phyloP scores from a whole-genome alignment of 2,888 invertebrate genomes.

The Mesoligia furuncula region DNA sequence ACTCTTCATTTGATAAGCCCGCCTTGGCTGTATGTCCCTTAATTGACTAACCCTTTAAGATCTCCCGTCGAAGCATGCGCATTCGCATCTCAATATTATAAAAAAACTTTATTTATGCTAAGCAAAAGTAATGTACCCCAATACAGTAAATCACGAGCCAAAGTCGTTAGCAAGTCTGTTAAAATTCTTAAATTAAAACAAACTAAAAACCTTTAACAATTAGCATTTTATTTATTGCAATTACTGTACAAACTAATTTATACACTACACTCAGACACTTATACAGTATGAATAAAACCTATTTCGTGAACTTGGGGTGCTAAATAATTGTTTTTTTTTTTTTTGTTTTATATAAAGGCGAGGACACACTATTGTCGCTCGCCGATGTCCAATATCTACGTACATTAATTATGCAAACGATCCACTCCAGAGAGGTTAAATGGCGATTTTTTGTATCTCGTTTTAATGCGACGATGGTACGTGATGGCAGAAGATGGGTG shows the following conservation, averaged over 20 bases:
- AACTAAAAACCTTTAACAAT: constrained; percentile 44
- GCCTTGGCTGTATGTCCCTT: constrained; percentile 39
- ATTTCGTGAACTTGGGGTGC: constrained; percentile 33
- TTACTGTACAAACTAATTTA: constrained; percentile 57
- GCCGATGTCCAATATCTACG: constrained; percentile 76
- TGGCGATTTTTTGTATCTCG: constrained; percentile 73
- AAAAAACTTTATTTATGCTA: constrained; percentile 37
- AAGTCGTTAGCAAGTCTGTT: constrained; percentile 35
- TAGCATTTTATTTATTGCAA: constrained; percentile 57
- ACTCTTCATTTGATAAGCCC: constrained; percentile 42
- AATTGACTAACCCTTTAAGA: constrained; percentile 51
- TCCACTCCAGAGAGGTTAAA: constrained; percentile 72
- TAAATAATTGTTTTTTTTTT: constrained; percentile 41
- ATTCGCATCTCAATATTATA: constrained; percentile 25
- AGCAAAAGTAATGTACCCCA: constrained; percentile 28
- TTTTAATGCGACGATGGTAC: constrained; percentile 79
- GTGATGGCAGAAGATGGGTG: constrained; percentile 72
- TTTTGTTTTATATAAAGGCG: constrained; percentile 66
- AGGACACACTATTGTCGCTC: constrained; percentile 66
- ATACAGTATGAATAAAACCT: constrained; percentile 45
- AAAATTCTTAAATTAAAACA: constrained; percentile 37
- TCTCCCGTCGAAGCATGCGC: constrained; percentile 25
- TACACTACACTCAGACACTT: constrained; percentile 30
- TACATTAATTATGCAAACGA: constrained; percentile 85
- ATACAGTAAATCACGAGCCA: constrained; percentile 49